phyloP scores from a whole-genome alignment of 2,113 vertebrate species.

The Marmota monax region DNA sequence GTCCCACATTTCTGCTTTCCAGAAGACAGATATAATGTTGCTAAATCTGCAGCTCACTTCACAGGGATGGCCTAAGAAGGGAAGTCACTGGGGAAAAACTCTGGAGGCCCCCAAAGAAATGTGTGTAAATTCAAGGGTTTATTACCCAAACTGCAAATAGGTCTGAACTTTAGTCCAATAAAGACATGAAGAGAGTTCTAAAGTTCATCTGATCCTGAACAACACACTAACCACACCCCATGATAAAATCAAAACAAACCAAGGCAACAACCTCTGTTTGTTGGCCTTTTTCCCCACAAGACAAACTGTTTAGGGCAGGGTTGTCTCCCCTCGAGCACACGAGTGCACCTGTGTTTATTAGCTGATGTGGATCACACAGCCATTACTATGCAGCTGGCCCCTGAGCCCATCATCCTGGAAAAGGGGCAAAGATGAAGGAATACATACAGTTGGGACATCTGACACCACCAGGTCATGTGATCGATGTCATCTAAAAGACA shows the following conservation, averaged over 20 bases:
- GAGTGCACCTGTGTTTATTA: not conserved
- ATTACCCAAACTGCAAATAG: slow-evolving; percentile 10
- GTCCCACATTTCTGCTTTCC: not conserved
- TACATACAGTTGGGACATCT: not conserved
- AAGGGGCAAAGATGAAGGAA: not conserved
- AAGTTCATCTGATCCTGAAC: slow-evolving; percentile 8
- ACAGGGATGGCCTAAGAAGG: not conserved
- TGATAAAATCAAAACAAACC: slow-evolving; percentile 72
- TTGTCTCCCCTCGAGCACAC: not conserved
- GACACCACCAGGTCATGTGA: not conserved
- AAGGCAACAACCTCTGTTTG: not conserved
- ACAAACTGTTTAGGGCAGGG: not conserved
- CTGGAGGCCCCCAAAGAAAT: not conserved
- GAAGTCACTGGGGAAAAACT: not conserved
- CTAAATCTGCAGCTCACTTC: not conserved
- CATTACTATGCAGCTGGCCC: not conserved
- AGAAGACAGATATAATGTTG: not conserved
- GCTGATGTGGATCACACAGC: not conserved
- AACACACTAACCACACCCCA: slow-evolving; percentile 10
- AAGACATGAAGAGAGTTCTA: not conserved
- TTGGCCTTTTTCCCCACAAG: not conserved
- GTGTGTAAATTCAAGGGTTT: not conserved
- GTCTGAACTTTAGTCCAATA: slow-evolving; percentile 29
- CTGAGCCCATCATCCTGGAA: not conserved
- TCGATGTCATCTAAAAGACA: too few species aligned